Evolutionary conservation across 2,797 vertebrate genomes (phyloP), one percentile per base, ranked within the genome.

Genomic region (Urosaurus nigricauda): DNA sequence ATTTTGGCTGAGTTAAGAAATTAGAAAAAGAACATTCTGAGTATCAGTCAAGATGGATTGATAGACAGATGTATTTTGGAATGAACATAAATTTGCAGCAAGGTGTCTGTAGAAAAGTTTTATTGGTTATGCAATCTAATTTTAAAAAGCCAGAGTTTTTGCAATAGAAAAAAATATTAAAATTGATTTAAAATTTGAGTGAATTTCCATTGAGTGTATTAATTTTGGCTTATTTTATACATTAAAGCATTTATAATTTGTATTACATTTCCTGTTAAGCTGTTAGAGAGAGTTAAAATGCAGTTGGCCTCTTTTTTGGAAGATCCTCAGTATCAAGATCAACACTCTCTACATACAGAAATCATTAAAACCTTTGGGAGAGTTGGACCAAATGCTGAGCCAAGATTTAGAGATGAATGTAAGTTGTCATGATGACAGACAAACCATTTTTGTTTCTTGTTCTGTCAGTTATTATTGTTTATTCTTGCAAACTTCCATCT

Each of bases 221-320:
- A 53, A 53, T 5, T 78, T 79, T 79, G 73, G 19, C 29, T 60
- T 88, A 47, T 84, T 73, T 82, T 56, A 47, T 78, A n/a, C 17
- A 70, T 71, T n/a, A 84, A 84, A 17, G 35, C 68, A 21, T 88
- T 84, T 7, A 56, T 88, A 71, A 40, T 37, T 58, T 86, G 29
- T 70, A 90, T 68, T 93, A 0, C 90, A 86, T 93, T 88, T 95
- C 58, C 92, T 88, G 91, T 92, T 92, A 94, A 99, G 99, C 97
- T 99, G 95, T 96, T 99, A 93, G 99, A 99, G 96, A 98, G 99
- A 95, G 98, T 99, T 0, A 99, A 99, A 96, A 99, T 99, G 99
- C 99, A 99, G 96, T 95, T 99, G 95, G 98, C 98, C 0, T 99
- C 99, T 53, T 99, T 99, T 95, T 96, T 99, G 93, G 99, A 99